Evolutionary conservation across 2,113 vertebrate species (phyloP), one percentile per base, ranked within the genome.

Genomic region (Rhinoptilus africanus): DNA sequence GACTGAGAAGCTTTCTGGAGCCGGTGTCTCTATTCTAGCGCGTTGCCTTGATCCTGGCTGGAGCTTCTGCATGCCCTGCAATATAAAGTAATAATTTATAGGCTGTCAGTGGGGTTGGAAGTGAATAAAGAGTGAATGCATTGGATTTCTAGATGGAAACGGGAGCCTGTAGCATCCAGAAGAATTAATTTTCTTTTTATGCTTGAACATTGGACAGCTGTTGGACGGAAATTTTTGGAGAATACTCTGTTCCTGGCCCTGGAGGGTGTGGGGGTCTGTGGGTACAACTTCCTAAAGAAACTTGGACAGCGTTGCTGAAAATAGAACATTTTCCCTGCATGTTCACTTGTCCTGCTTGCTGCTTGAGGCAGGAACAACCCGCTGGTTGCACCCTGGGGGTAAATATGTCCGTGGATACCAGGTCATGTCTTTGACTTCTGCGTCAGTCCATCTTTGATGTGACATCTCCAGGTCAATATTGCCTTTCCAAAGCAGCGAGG

Each of bases 331-430:
- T 77, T 45, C 8, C 9, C 28, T 26, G 41, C 0, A 1, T 14
- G 10, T 21, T 43, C 13, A 2, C 34, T 37, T 1, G 0, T 30
- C 35, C 34, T 4, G 0, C 45, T 23, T 6, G 0, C 54, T 68
- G 4, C 39, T 18, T 23, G 37, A 45, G 64, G 53, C 28, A 59
- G 78, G 34, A 64, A 32, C 45, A 21, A 5, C 59, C 8, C 2
- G 0, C 34, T 37, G 77, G 7, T 27, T 43, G 54, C 24, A 24
- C 39, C 82, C 30, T 27, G 2, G 2, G 26, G 50, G 20, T 45
- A 10, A 59, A 34, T 35, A 2, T 0, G 5, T 35, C 28, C 0
- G 0, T 39, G 62, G 43, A 2, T 34, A 32, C 35, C n/a, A 27
- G 50, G 28, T 63, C 1, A 1, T 30, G 60, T 22, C 54, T 51